phyloP scores from a whole-genome alignment of 2,797 vertebrate genomes.

The Tolypeutes matacus region DNA sequence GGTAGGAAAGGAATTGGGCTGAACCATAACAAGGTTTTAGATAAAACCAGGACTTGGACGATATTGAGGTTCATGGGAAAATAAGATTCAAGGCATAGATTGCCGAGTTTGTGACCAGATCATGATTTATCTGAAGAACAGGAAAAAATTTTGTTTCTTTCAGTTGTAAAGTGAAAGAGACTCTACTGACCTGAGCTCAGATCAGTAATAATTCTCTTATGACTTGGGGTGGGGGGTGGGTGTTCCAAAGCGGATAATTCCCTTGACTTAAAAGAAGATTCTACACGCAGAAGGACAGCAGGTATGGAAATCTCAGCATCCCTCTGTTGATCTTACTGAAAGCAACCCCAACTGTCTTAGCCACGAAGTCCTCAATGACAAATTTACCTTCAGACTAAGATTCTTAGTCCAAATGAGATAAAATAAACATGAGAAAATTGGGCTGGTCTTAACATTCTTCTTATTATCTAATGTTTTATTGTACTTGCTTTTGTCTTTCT shows the following conservation, averaged over 20 bases:
- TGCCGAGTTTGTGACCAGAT: background rate
- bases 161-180: background rate
- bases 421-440: background rate
- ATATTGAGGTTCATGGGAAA: background rate
- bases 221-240: background rate
- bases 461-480: conserved; percentile 9
- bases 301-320: background rate
- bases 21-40: background rate
- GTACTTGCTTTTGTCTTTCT: background rate
- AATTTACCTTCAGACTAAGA: background rate
- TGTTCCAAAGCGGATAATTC: background rate
- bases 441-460: background rate
- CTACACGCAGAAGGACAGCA: background rate
- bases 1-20: background rate
- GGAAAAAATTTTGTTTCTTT: background rate
- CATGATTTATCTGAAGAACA: background rate
- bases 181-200: background rate
- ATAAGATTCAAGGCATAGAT: background rate
- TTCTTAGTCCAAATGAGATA: conserved; percentile 21
- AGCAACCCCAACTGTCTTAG: background rate
- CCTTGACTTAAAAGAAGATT: background rate
- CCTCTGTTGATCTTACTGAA: background rate
- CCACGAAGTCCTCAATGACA: background rate
- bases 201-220: background rate
- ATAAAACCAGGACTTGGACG: background rate